A percentile compares a stretch with the other conserved stretches of the same genome.
These are phyloP conservation scores for Trachelus troglodyta DNA, from an alignment of 2,888 invertebrate species.

Conservation along the genomic window DNA sequence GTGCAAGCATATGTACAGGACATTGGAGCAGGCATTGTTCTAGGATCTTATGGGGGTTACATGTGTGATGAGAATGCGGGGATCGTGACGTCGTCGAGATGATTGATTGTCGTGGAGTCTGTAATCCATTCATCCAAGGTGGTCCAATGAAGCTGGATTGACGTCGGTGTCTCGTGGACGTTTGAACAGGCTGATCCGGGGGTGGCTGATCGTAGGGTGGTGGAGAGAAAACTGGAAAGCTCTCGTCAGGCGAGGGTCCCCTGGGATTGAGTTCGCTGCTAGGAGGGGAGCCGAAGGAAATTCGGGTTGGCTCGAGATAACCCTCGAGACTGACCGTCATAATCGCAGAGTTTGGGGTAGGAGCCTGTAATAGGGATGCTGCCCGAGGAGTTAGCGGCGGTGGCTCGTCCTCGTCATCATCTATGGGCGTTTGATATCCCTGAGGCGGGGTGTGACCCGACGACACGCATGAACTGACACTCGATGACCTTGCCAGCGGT, in stretches of 20 bases:
- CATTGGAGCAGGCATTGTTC: slow-evolving; percentile 32
- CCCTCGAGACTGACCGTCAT: slow-evolving; percentile 88
- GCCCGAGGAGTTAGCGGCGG: slow-evolving; percentile 70
- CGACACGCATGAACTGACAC: slow-evolving; percentile 73
- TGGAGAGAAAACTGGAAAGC: slow-evolving; percentile 87
- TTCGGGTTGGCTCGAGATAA: slow-evolving; percentile 85
- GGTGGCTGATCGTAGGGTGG: slow-evolving; percentile 72
- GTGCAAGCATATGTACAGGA: slow-evolving; percentile 57
- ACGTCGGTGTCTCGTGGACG: slow-evolving; percentile 53
- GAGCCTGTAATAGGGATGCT: slow-evolving; percentile 71
- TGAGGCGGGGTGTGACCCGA: slow-evolving; percentile 74
- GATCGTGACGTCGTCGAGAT: slow-evolving; percentile 82
- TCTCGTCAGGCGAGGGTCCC: slow-evolving; percentile 80
- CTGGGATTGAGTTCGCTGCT: slow-evolving; percentile 78
- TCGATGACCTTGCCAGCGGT: slow-evolving; percentile 70
- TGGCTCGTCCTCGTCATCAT: slow-evolving; percentile 67
- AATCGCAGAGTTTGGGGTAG: slow-evolving; percentile 86
- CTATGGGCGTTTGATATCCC: slow-evolving; percentile 84
- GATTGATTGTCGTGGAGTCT: slow-evolving; percentile 79
- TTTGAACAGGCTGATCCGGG: slow-evolving; percentile 39
- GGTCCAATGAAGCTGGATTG: slow-evolving; percentile 68
- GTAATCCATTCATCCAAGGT: slow-evolving; percentile 69
- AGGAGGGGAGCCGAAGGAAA: slow-evolving; percentile 84
- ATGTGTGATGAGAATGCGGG: slow-evolving; percentile 88
- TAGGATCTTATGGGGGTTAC: slow-evolving; percentile 70